These are phyloP conservation scores for Tachysurus vachellii DNA, from an alignment of 2,113 vertebrate species.

Conservation along the genomic window DNA sequence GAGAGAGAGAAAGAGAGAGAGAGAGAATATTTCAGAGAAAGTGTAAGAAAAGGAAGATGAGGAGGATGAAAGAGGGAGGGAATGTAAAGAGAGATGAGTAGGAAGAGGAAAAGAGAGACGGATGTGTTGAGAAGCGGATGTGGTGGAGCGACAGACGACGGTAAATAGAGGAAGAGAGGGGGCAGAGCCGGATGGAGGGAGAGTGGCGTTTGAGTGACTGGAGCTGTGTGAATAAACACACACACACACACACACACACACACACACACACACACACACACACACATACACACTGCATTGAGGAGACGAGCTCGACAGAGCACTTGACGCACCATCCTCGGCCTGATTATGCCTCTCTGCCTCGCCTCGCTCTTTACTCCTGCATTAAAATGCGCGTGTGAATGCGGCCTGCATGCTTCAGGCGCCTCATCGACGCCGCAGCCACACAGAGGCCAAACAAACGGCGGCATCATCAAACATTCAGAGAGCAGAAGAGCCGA, in stretches of 20 bases:
- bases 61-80: background rate
- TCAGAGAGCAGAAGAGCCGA: constrained; percentile 60
- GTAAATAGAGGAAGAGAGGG: constrained; percentile 1
- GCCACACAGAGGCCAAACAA: constrained; percentile 57
- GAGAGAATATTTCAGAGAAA: background rate
- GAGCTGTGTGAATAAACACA: constrained; percentile 22
- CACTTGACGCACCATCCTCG: constrained; percentile 35
- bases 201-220: constrained; percentile 26
- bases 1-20: background rate
- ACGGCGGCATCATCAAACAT: constrained; percentile 51
- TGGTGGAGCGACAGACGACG: background rate
- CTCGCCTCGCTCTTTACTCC: constrained; percentile 12
- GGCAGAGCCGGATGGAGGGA: background rate
- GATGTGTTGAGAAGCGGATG: constrained; percentile 9
- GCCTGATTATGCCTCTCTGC: constrained; percentile 31
- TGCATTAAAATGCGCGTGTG: constrained; percentile 55
- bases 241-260: constrained; percentile 19
- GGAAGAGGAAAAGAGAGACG: background rate
- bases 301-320: background rate
- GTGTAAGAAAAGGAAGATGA: background rate
- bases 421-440: constrained; percentile 55
- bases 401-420: constrained; percentile 57
- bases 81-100: constrained; percentile 14
- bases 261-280: background rate
- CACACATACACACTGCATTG: background rate